phyloP scores from a whole-genome alignment of 1,140 invertebrate genomes.

The Linepithema humile region DNA sequence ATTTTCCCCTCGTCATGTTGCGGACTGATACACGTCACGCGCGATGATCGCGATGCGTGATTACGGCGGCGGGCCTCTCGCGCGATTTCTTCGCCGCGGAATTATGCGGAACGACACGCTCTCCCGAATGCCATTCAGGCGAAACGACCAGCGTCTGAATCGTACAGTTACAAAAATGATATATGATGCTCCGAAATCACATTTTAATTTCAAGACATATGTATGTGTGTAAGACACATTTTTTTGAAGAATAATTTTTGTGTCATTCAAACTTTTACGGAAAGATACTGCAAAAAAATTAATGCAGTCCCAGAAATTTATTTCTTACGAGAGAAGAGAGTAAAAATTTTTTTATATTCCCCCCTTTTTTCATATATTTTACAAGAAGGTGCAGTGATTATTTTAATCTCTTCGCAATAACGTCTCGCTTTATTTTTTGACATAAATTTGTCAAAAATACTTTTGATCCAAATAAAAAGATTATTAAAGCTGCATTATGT shows the following conservation, averaged over 20 bases:
- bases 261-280: neutral
- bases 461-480: conserved; percentile 1
- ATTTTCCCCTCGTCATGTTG: conserved; percentile 43
- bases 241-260: too few relatives aligned
- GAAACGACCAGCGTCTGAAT: neutral
- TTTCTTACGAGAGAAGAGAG: neutral
- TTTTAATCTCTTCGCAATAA: neutral
- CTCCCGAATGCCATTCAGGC: neutral
- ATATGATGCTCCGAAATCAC: neutral
- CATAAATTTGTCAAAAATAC: neutral
- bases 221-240: too few relatives aligned
- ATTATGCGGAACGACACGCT: neutral
- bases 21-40: conserved; percentile 27
- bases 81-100: conserved; percentile 6
- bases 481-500: neutral
- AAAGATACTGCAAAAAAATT: neutral
- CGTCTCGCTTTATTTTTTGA: neutral
- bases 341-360: too few relatives aligned
- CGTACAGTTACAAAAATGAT: neutral
- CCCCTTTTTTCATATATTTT: neutral
- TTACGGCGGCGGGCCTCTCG: neutral
- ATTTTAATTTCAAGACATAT: neutral
- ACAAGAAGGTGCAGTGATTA: neutral
- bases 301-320: neutral
- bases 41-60: conserved; percentile 11